Conservation (phyloP, 2,888 invertebrate species). For the Xestia sexstrigata region DNA sequence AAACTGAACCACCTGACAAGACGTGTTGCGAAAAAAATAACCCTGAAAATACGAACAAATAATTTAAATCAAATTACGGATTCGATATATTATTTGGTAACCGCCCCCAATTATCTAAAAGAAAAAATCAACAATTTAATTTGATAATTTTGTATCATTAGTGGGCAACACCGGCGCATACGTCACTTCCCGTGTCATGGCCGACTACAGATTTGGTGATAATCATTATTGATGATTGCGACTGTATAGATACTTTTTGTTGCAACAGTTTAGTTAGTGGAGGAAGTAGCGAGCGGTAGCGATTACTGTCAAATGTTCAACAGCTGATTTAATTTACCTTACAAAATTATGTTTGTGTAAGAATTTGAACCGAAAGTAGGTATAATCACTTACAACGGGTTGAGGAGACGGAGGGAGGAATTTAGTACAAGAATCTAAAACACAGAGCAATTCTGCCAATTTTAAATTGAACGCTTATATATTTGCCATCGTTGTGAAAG, state of each 20-base stretch:
- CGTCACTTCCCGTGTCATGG: slow-evolving; percentile 79
- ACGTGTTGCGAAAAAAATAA: slow-evolving; percentile 14
- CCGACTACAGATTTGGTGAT: slow-evolving; percentile 84
- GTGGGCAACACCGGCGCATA: slow-evolving; percentile 70
- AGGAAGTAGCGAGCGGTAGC: slow-evolving; percentile 60
- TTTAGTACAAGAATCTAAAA: too few relatives aligned
- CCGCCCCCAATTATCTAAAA: slow-evolving; percentile 52
- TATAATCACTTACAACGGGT: not conserved
- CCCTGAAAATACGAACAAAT: not conserved
- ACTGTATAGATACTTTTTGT: slow-evolving; percentile 82
- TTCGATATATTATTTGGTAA: slow-evolving; percentile 56
- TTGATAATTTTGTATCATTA: slow-evolving; percentile 69
- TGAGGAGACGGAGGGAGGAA: too few relatives aligned
- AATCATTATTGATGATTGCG: slow-evolving; percentile 89
- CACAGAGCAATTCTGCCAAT: too few relatives aligned
- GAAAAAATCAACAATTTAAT: slow-evolving; percentile 52
- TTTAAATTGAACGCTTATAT: too few relatives aligned
- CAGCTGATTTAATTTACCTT: not conserved
- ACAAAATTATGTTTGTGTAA: too few relatives aligned
- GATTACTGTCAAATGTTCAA: not conserved
- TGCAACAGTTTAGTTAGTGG: slow-evolving; percentile 73
- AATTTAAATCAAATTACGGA: slow-evolving; percentile 45
- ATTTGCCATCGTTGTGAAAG: too few relatives aligned
- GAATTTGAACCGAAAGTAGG: not conserved
- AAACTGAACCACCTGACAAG: not conserved